phyloP scores from a whole-genome alignment of 92 coral and sea anemone species.

The Montipora capitata region DNA sequence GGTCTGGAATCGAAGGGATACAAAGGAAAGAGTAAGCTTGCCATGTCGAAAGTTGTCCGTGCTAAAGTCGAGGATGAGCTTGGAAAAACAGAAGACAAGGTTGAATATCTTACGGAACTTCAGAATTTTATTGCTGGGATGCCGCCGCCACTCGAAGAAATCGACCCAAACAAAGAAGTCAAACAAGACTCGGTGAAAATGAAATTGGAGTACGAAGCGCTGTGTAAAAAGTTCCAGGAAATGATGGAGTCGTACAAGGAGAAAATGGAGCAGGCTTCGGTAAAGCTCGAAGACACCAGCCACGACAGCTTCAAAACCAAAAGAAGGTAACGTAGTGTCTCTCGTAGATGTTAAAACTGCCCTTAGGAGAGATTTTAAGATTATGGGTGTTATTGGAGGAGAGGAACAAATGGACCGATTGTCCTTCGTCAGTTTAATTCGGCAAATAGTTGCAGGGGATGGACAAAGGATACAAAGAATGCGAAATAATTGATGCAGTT shows the following conservation, averaged over 20 bases:
- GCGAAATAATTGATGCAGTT: too few species aligned
- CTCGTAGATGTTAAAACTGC: not conserved
- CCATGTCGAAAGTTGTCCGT: slow-evolving; percentile 22
- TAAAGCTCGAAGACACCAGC: slow-evolving; percentile 10
- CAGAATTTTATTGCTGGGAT: slow-evolving; percentile 19
- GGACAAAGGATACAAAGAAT: too few species aligned
- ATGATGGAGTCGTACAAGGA: slow-evolving; percentile 19
- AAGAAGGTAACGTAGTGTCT: slow-evolving; percentile 29
- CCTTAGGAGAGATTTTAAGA: too few species aligned
- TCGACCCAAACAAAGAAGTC: not conserved
- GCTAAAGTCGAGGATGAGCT: slow-evolving; percentile 8
- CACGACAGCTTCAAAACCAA: not conserved
- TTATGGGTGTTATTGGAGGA: too few species aligned
- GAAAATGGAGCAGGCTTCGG: slow-evolving; percentile 21
- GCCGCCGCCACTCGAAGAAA: slow-evolving; percentile 19
- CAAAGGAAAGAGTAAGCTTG: slow-evolving; percentile 28
- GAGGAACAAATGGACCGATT: too few species aligned
- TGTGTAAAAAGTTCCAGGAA: slow-evolving; percentile 26
- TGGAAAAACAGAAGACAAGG: slow-evolving; percentile 1
- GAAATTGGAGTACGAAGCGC: slow-evolving; percentile 28
- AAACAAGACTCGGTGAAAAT: slow-evolving; percentile 12
- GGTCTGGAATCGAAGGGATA: slow-evolving; percentile 21
- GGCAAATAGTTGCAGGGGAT: too few species aligned
- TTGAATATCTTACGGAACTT: not conserved
- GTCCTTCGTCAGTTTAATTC: too few species aligned